Conservation (phyloP, 1,140 invertebrate genomes). For the Luehdorfia chinensis region DNA sequence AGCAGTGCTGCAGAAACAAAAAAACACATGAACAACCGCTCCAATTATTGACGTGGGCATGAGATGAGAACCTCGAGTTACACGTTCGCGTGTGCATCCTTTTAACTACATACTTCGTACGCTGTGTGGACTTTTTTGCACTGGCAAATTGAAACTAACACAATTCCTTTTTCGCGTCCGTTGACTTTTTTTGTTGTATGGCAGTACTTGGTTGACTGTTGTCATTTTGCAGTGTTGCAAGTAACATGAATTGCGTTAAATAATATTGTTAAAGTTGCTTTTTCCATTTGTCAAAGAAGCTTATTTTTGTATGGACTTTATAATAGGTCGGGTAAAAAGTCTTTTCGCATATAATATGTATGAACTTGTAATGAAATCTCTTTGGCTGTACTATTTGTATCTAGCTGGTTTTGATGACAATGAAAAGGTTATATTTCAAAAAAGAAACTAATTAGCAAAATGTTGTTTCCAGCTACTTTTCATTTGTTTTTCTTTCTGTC, state of each 20-base stretch:
- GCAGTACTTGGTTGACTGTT: not conserved
- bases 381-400: no score
- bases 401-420: no score
- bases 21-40: conserved; percentile 69
- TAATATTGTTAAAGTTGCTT: not conserved
- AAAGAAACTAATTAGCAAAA: no score
- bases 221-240: conserved; percentile 10
- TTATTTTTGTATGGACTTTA: no score
- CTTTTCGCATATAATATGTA: no score
- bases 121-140: conserved; percentile 13
- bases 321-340: no score
- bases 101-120: conserved; percentile 14
- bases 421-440: no score
- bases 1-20: conserved; percentile 63
- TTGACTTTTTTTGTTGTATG: conserved; percentile 2
- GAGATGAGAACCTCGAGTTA: conserved; percentile 47
- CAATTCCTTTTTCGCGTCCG: conserved; percentile 12
- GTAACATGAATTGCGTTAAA: not conserved
- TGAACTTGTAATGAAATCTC: no score
- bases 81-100: conserved; percentile 23
- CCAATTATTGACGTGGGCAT: conserved; percentile 71
- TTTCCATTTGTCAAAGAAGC: conserved; percentile 5
- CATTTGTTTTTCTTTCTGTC: no score
- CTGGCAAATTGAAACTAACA: conserved; percentile 17
- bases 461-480: no score